Percentiles rank a stretch among this genome's conserved stretches.
Conservation (phyloP, 2,888 invertebrate genomes). For the Antheraea assamensis region DNA sequence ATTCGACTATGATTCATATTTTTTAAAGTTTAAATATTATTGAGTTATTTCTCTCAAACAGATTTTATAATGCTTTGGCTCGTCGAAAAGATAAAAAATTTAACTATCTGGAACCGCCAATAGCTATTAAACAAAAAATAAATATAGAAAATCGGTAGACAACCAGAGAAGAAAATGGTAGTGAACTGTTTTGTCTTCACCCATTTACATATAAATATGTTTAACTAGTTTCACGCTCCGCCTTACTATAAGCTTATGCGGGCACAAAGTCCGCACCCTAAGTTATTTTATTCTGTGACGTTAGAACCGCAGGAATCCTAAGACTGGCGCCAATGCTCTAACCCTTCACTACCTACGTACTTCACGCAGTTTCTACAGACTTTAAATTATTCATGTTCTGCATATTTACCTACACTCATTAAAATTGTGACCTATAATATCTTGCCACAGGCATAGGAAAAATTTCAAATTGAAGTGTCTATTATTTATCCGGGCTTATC, state of each 20-base stretch:
- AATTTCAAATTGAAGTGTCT: not conserved
- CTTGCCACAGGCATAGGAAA: not conserved
- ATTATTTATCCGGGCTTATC: no score
- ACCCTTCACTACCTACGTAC: slow-evolving; percentile 4
- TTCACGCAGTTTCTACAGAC: not conserved
- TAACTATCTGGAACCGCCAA: no score
- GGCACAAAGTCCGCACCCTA: not conserved
- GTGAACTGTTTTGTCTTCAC: no score
- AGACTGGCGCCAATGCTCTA: slow-evolving; percentile 6
- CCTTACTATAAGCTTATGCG: not conserved
- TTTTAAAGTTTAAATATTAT: no score
- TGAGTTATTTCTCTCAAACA: no score
- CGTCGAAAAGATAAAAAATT: no score
- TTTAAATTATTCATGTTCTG: not conserved
- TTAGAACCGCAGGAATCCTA: not conserved
- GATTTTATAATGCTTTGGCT: no score
- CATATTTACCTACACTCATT: not conserved
- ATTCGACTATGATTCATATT: no score
- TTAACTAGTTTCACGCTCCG: not conserved
- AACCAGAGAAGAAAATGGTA: no score
- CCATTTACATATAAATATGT: not conserved
- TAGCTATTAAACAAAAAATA: no score
- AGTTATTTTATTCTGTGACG: not conserved
- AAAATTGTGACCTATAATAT: not conserved
- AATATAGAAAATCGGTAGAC: no score